These are phyloP conservation scores for Drosophila gaucha DNA, from an alignment of 2,888 invertebrate species.

Conservation along the genomic window DNA sequence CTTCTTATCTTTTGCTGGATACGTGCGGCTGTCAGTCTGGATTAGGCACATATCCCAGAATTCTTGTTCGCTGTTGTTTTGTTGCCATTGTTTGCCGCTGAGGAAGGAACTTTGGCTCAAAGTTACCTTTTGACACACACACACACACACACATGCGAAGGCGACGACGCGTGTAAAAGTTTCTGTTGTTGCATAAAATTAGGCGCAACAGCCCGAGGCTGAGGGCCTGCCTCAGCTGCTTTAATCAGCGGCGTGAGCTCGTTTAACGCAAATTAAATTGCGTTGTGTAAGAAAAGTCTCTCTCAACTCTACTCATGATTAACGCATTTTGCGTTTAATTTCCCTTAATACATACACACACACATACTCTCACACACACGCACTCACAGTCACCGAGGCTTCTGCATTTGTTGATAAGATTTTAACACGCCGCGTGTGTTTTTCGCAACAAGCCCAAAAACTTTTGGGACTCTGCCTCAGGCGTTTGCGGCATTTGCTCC, in stretches of 20 bases:
- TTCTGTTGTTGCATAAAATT: slow-evolving; percentile 71
- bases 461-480: slow-evolving; percentile 37
- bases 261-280: slow-evolving; percentile 80
- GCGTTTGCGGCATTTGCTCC: slow-evolving; percentile 44
- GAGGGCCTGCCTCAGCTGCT: slow-evolving; percentile 45
- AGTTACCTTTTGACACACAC: slow-evolving; percentile 61
- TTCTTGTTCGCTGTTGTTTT: slow-evolving; percentile 47
- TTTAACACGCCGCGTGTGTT: slow-evolving; percentile 73
- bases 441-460: slow-evolving; percentile 65
- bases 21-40: slow-evolving; percentile 72
- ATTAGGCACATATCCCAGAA: slow-evolving; percentile 68
- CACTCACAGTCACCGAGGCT: slow-evolving; percentile 9
- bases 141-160: slow-evolving; percentile 35
- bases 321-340: slow-evolving; percentile 78
- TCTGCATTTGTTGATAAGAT: slow-evolving; percentile 74
- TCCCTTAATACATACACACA: slow-evolving; percentile 48
- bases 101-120: slow-evolving; percentile 56
- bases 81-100: slow-evolving; percentile 37
- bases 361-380: slow-evolving; percentile 14
- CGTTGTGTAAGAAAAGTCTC: slow-evolving; percentile 47
- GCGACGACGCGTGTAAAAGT: slow-evolving; percentile 77
- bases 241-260: slow-evolving; percentile 69
- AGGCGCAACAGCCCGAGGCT: slow-evolving; percentile 31
- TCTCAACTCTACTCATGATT: slow-evolving; percentile 68
- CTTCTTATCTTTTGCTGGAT: slow-evolving; percentile 58